Conservation (phyloP, 1,140 invertebrate species). For the Antheraea pernyi region DNA sequence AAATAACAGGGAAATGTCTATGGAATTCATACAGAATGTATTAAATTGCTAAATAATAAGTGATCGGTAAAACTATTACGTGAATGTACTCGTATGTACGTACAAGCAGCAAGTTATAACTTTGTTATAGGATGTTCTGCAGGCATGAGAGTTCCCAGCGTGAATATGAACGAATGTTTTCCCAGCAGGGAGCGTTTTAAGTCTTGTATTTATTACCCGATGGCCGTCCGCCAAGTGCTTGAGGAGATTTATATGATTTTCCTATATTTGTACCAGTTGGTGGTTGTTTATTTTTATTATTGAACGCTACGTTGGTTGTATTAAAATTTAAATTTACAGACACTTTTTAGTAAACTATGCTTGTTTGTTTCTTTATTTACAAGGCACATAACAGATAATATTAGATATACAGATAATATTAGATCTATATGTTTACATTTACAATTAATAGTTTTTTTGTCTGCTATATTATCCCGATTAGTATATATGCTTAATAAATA, state of each 20-base stretch:
- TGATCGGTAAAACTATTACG: background rate
- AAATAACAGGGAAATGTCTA: too few relatives aligned
- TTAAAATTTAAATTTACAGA: background rate
- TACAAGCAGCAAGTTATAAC: background rate
- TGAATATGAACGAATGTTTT: background rate
- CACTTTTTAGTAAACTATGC: background rate
- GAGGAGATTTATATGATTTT: constrained; percentile 23
- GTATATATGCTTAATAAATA: too few relatives aligned
- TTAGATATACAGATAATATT: too few relatives aligned
- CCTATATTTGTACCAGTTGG: constrained; percentile 1
- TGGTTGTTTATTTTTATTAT: constrained; percentile 1
- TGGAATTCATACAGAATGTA: too few relatives aligned
- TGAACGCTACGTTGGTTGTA: background rate
- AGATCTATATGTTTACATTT: too few relatives aligned
- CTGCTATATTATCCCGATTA: too few relatives aligned
- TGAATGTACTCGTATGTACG: background rate
- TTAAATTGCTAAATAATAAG: background rate
- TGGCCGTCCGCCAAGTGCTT: constrained; percentile 25
- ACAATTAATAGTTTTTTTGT: too few relatives aligned
- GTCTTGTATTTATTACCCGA: constrained; percentile 26
- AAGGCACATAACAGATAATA: too few relatives aligned
- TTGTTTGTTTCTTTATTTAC: too few relatives aligned
- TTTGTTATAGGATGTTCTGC: background rate
- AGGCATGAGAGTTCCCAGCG: background rate
- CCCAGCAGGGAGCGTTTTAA: constrained; percentile 18